These are phyloP conservation scores for Bryconaethiops microstoma DNA, from an alignment of 2,797 vertebrate genomes.

Conservation along the genomic window DNA sequence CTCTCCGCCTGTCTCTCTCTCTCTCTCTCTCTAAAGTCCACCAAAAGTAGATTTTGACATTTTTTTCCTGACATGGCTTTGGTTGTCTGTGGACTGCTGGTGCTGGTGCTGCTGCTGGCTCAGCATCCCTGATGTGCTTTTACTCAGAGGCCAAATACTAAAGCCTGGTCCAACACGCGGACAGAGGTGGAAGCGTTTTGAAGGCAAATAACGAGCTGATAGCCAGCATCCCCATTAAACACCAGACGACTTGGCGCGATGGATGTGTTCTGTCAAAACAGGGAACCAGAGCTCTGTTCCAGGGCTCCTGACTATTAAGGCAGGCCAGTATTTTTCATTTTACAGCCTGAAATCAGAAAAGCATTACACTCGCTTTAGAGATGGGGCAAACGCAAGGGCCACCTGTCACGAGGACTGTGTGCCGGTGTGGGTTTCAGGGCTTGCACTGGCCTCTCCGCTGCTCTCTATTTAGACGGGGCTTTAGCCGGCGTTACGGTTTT, in stretches of 20 bases:
- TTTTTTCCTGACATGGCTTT: slow-evolving; percentile 6
- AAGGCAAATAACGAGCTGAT: background rate
- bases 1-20: no score
- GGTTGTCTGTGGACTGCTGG: slow-evolving; percentile 10
- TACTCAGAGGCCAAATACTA: slow-evolving; percentile 52
- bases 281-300: background rate
- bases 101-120: slow-evolving; percentile 23
- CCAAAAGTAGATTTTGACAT: slow-evolving; percentile 2
- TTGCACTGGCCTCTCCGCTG: slow-evolving; percentile 85
- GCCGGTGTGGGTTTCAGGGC: slow-evolving; percentile 94
- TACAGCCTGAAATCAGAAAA: background rate
- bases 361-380: background rate
- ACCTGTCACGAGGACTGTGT: slow-evolving; percentile 80
- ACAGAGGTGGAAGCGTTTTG: background rate
- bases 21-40: background rate
- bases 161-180: background rate
- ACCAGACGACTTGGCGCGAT: no score
- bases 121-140: slow-evolving; percentile 61
- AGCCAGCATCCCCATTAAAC: background rate
- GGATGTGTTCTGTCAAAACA: no score
- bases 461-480: slow-evolving; percentile 91
- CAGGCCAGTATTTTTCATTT: no score
- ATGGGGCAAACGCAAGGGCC: slow-evolving; percentile 23
- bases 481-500: slow-evolving; percentile 92
- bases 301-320: background rate